phyloP scores from a whole-genome alignment of 2,888 invertebrate species.

The Celastrina argiolus region DNA sequence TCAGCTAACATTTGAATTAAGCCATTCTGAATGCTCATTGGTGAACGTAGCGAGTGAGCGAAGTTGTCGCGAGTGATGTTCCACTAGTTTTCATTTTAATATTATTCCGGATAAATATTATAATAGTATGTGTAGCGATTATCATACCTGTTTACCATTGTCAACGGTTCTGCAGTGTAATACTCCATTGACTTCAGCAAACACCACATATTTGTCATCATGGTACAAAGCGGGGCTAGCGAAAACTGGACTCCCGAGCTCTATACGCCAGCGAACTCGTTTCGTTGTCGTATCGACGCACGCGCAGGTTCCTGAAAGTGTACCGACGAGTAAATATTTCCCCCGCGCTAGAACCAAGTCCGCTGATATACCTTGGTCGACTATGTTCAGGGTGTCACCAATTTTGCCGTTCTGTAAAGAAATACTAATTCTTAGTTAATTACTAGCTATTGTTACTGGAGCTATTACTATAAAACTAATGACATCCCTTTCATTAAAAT shows the following conservation, averaged over 20 bases:
- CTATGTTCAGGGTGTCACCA: slow-evolving; percentile 51
- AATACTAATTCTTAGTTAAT: too few species aligned
- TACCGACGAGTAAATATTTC: slow-evolving; percentile 66
- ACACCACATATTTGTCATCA: slow-evolving; percentile 72
- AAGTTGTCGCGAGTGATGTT: too few species aligned
- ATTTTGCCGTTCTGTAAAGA: slow-evolving; percentile 71
- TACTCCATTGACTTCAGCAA: slow-evolving; percentile 75
- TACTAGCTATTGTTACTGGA: too few species aligned
- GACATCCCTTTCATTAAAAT: too few species aligned
- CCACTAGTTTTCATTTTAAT: too few species aligned
- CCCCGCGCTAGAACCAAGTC: slow-evolving; percentile 61
- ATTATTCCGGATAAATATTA: too few species aligned
- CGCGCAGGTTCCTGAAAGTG: slow-evolving; percentile 78
- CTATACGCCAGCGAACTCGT: slow-evolving; percentile 79
- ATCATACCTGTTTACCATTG: slow-evolving; percentile 67
- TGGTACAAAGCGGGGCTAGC: slow-evolving; percentile 79
- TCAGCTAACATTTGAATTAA: too few species aligned
- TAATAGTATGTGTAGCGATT: too few species aligned
- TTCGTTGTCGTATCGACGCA: slow-evolving; percentile 68
- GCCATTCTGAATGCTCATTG: too few species aligned
- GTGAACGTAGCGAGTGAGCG: too few species aligned
- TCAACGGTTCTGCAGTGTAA: slow-evolving; percentile 73
- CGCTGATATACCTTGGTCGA: slow-evolving; percentile 69
- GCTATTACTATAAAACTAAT: too few species aligned
- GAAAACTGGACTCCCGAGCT: slow-evolving; percentile 81